Evolutionary conservation across 2,113 vertebrate genomes (phyloP).

Genomic region (Notothenia coriiceps): DNA sequence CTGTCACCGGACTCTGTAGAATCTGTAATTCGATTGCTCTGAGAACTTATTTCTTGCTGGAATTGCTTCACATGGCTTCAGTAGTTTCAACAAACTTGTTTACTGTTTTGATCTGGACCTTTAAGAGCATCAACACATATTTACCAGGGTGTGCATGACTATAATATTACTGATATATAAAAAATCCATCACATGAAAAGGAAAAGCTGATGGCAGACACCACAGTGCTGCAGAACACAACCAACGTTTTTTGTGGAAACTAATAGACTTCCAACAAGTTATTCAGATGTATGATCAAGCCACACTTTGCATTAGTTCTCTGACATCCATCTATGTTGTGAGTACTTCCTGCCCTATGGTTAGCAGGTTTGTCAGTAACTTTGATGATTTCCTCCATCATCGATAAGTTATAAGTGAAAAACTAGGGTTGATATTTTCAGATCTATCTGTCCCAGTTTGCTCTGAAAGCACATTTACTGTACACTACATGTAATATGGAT

Average conservation of each 20-base stretch:
- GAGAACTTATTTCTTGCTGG: too few relatives aligned
- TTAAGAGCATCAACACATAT: too few relatives aligned
- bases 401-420: slow-evolving; percentile 27
- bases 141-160: too few relatives aligned
- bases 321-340: slow-evolving; percentile 7
- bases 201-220: neutral
- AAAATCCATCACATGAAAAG: too few relatives aligned
- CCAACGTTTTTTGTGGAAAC: neutral
- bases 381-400: slow-evolving; percentile 27
- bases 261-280: neutral
- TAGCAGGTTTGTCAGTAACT: neutral
- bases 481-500: slow-evolving; percentile 20
- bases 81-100: neutral
- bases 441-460: slow-evolving; percentile 57
- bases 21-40: neutral
- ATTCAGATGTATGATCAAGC: neutral
- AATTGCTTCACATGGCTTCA: too few relatives aligned
- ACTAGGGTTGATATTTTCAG: slow-evolving; percentile 59
- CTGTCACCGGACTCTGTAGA: neutral
- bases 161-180: too few relatives aligned
- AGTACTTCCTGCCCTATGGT: neutral
- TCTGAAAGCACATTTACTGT: slow-evolving; percentile 18
- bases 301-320: neutral
- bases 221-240: neutral
- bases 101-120: neutral